Percentiles rank a stretch among this genome's conserved stretches.
phyloP scores from a whole-genome alignment of 2,113 vertebrate species.

The Noturus placidus region DNA sequence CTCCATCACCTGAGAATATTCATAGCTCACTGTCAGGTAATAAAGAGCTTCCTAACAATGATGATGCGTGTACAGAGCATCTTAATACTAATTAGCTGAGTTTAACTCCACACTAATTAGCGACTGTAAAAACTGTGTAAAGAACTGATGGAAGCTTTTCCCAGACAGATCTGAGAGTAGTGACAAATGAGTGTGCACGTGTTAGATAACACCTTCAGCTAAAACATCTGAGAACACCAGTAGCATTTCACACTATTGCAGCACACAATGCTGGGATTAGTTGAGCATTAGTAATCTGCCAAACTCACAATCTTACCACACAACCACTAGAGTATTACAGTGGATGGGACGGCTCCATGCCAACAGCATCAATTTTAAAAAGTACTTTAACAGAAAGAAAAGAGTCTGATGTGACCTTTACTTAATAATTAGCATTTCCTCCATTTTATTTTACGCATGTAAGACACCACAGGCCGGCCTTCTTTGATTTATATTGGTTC shows the following conservation, averaged over 20 bases:
- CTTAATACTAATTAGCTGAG: not conserved
- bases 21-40: not conserved
- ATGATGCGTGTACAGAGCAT: not conserved
- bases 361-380: not conserved
- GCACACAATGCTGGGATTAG: conserved; percentile 1
- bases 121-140: not conserved
- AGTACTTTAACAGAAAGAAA: not conserved
- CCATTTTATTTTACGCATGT: not conserved
- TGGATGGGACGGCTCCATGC: not conserved
- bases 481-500: not conserved
- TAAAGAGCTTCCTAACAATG: not conserved
- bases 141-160: not conserved
- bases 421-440: not conserved
- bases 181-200: not conserved
- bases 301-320: not conserved
- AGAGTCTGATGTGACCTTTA: not conserved
- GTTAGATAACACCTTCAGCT: conserved; percentile 11
- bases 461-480: not conserved
- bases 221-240: conserved; percentile 19
- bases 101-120: not conserved
- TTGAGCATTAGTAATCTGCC: not conserved
- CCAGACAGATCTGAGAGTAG: not conserved
- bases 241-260: conserved; percentile 6
- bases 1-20: conserved; percentile 4
- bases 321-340: not conserved